Evolutionary conservation across 2,888 invertebrate genomes (phyloP), one percentile per base, ranked within the genome.

Genomic region (Drosophila mulleri): DNA sequence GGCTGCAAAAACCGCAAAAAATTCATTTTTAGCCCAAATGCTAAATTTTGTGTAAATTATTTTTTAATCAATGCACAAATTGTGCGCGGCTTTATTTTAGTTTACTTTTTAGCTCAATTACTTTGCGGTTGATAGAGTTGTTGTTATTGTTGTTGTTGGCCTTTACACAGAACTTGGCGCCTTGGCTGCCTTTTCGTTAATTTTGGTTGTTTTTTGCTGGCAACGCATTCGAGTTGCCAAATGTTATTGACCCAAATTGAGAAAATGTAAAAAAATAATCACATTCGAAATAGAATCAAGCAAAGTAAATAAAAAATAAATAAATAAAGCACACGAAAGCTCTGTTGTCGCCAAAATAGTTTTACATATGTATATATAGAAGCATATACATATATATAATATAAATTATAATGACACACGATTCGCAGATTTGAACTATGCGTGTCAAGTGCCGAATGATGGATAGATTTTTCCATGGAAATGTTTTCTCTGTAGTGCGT

Each of bases 221-320:
- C 78, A 75, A 68, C 79, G 80, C 87, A 80, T 72, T 83, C 70
- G 75, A 80, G 77, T 78, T 87, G 86, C 87, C 88, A 87, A 87
- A 83, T 87, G 87, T 85, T 89, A 87, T 87, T 87, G 87, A 87
- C 87, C 87, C 81, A 87, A 80, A 83, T 86, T 75, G 75, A 72
- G 65, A 68, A 71, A 69, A 45, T 72, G 42, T 58, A 53, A 61
- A 61, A 60, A 37, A 48, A 66, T 61, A 65, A 57, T 64, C 67
- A 66, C 67, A 72, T 58, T 82, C 67, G 67, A 82, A 75, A 75
- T 80, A 78, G 81, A 75, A 78, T 37, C 69, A 52, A 68, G 60
- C 58, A 67, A 72, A 72, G 29, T 48, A 75, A 57, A 66, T 63
- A 67, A 57, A 48, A 75, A 57, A 66, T 63, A 67, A 57, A 48